These are phyloP conservation scores for Branchipolynoe longqiensis DNA, from an alignment of 2,888 invertebrate genomes.

Conservation along the genomic window DNA sequence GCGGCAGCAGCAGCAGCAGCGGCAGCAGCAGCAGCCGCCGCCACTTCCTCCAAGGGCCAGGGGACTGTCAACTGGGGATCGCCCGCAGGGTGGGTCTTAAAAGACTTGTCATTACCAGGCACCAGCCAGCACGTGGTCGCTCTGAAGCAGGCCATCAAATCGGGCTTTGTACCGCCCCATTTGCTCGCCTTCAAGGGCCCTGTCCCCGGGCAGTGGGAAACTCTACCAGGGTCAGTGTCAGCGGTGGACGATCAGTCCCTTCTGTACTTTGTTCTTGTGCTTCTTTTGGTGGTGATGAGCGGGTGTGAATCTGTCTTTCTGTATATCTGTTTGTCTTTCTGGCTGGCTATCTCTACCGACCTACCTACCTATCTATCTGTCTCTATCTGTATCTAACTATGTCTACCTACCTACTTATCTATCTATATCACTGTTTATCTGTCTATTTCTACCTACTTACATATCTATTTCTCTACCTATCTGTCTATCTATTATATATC, in stretches of 20 bases:
- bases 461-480: too few relatives aligned
- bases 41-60: slow-evolving; percentile 41
- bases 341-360: too few relatives aligned
- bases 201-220: slow-evolving; percentile 51
- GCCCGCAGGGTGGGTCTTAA: slow-evolving; percentile 47
- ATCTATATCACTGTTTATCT: too few relatives aligned
- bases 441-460: too few relatives aligned
- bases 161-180: slow-evolving; percentile 35
- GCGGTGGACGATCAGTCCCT: neutral
- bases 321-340: too few relatives aligned
- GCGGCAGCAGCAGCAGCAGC: neutral
- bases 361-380: too few relatives aligned
- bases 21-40: neutral
- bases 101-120: slow-evolving; percentile 49
- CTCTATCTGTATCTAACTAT: too few relatives aligned
- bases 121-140: slow-evolving; percentile 35
- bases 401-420: too few relatives aligned
- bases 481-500: too few relatives aligned
- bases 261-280: neutral
- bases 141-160: slow-evolving; percentile 42
- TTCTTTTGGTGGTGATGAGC: too few relatives aligned
- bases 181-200: slow-evolving; percentile 47
- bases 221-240: slow-evolving; percentile 33
- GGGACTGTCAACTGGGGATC: slow-evolving; percentile 57
- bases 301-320: too few relatives aligned